These are phyloP conservation scores for Chionodraco myersi DNA, from an alignment of 2,113 vertebrate species.

Conservation along the genomic window DNA sequence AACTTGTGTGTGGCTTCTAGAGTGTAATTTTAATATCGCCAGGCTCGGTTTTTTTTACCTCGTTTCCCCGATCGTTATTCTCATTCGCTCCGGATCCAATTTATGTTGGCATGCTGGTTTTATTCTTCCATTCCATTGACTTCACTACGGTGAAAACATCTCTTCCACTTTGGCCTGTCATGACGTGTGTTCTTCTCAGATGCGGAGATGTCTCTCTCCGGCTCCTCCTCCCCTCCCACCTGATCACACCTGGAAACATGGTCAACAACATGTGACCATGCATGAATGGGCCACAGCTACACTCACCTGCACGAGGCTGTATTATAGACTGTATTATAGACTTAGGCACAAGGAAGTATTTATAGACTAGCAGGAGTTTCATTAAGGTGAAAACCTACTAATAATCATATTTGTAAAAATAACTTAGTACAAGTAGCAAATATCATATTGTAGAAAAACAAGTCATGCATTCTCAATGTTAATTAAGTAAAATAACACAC, in stretches of 20 bases:
- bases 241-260: slow-evolving; percentile 59
- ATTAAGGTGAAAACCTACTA: too few relatives aligned
- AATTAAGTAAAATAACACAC: too few relatives aligned
- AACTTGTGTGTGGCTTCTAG: neutral
- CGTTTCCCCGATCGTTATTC: neutral
- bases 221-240: slow-evolving; percentile 62
- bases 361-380: neutral
- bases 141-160: slow-evolving; percentile 11
- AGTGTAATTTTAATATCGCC: neutral
- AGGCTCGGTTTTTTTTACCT: slow-evolving; percentile 29
- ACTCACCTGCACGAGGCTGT: neutral
- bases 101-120: slow-evolving; percentile 32
- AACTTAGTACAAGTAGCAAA: too few relatives aligned
- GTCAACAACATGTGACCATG: neutral
- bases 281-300: too few relatives aligned
- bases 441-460: too few relatives aligned
- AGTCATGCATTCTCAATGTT: too few relatives aligned
- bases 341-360: too few relatives aligned
- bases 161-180: slow-evolving; percentile 41
- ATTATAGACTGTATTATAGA: neutral
- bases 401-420: too few relatives aligned
- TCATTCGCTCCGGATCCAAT: slow-evolving; percentile 21
- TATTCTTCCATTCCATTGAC: slow-evolving; percentile 24
- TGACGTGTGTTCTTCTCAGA: slow-evolving; percentile 38
- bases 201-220: neutral